Percentiles rank a stretch among this genome's conserved stretches.
These are phyloP conservation scores for Alloplasta piceator DNA, from an alignment of 2,888 invertebrate species.

Conservation along the genomic window DNA sequence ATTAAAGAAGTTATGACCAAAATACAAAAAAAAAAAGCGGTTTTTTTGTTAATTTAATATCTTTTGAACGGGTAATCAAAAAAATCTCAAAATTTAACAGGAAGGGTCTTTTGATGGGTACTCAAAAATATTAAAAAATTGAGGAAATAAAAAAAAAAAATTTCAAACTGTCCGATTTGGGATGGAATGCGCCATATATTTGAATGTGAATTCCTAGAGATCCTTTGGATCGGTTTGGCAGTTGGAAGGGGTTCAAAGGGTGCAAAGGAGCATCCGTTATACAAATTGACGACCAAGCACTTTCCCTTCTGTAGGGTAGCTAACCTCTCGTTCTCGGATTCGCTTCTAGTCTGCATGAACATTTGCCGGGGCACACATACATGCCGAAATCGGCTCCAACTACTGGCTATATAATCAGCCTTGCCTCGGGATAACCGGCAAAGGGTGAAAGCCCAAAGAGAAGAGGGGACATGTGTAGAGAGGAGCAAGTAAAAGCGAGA, in stretches of 20 bases:
- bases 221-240: background rate
- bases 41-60: too few species aligned
- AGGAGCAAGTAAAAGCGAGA: background rate
- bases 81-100: too few species aligned
- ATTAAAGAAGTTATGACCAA: too few species aligned
- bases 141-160: too few species aligned
- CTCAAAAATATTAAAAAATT: too few species aligned
- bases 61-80: too few species aligned
- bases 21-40: too few species aligned
- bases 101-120: too few species aligned
- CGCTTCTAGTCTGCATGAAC: background rate
- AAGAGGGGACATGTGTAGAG: conserved; percentile 34
- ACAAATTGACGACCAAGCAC: background rate
- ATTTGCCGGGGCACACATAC: background rate
- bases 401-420: conserved; percentile 55
- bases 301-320: background rate
- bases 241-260: too few species aligned
- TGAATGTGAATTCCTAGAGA: background rate
- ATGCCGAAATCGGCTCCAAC: conserved; percentile 36
- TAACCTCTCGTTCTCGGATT: background rate
- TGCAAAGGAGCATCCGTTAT: background rate
- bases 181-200: too few species aligned
- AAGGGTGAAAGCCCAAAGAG: conserved; percentile 53
- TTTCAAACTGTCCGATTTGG: too few species aligned
- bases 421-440: conserved; percentile 51